phyloP scores from a whole-genome alignment of 2,113 vertebrate species.

The Epinephelus lanceolatus region DNA sequence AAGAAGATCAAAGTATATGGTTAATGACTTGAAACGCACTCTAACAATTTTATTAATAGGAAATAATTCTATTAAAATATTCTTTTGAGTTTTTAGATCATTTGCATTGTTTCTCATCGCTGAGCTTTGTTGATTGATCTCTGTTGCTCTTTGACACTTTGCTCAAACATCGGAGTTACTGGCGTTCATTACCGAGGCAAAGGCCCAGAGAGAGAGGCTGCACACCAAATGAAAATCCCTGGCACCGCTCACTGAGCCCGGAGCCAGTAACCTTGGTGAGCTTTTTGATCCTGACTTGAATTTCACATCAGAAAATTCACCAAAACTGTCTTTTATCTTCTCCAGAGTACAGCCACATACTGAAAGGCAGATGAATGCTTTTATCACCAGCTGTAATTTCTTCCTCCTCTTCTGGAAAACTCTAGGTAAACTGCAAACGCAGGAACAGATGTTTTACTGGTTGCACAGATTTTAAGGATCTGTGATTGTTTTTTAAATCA shows the following conservation, averaged over 20 bases:
- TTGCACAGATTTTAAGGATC: slow-evolving; percentile 19
- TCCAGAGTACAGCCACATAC: slow-evolving; percentile 45
- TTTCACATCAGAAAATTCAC: slow-evolving; percentile 72
- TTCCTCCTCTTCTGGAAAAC: slow-evolving; percentile 23
- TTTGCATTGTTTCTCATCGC: slow-evolving; percentile 3
- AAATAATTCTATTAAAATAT: background rate
- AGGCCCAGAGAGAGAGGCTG: slow-evolving; percentile 32
- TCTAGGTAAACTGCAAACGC: slow-evolving; percentile 9
- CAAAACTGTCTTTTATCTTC: slow-evolving; percentile 65
- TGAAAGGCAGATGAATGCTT: slow-evolving; percentile 54
- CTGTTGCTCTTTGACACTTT: slow-evolving; percentile 27
- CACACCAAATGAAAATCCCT: slow-evolving; percentile 43
- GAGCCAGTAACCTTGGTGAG: slow-evolving; percentile 44
- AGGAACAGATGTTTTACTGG: slow-evolving; percentile 35
- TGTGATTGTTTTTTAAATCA: slow-evolving; percentile 27
- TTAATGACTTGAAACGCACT: background rate
- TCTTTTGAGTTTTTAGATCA: background rate
- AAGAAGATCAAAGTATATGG: background rate
- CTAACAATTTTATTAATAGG: background rate
- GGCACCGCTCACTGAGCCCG: slow-evolving; percentile 50
- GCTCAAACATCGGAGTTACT: slow-evolving; percentile 29
- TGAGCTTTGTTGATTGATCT: background rate
- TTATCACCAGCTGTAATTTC: slow-evolving; percentile 55
- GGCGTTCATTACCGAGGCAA: slow-evolving; percentile 21
- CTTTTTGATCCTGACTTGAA: slow-evolving; percentile 66